Evolutionary conservation across 2,797 vertebrate species (phyloP).

Genomic region (Podargus strigoides): DNA sequence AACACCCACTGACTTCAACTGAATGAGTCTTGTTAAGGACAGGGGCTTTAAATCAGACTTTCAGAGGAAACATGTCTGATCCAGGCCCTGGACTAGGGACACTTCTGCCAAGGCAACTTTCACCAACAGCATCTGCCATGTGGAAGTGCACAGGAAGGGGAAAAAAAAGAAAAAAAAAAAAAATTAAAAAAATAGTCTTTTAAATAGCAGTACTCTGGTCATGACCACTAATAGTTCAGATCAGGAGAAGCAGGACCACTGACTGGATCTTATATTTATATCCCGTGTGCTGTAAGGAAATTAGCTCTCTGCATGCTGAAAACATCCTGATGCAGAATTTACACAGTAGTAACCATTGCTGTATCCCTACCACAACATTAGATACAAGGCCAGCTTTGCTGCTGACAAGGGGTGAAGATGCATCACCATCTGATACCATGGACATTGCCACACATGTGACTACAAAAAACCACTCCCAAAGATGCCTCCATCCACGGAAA

Average conservation of each 20-base stretch:
- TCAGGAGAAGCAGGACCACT: neutral
- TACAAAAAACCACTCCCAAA: neutral
- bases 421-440: neutral
- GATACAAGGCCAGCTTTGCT: neutral
- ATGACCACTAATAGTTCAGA: neutral
- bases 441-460: fast-evolving
- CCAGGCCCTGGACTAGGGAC: neutral
- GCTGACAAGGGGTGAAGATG: neutral
- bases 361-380: neutral
- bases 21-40: neutral
- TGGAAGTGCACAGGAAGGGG: neutral
- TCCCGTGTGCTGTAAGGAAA: neutral
- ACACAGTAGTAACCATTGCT: neutral
- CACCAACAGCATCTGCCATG: neutral
- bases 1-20: neutral
- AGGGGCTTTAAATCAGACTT: neutral
- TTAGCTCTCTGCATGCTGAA: neutral
- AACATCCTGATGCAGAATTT: neutral
- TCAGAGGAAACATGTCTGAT: neutral
- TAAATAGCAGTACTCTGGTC: neutral
- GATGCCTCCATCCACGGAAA: neutral
- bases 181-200: neutral
- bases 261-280: neutral
- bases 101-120: neutral
- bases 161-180: neutral